phyloP scores from a whole-genome alignment of 2,113 vertebrate genomes.

The Pterocles orientalis region DNA sequence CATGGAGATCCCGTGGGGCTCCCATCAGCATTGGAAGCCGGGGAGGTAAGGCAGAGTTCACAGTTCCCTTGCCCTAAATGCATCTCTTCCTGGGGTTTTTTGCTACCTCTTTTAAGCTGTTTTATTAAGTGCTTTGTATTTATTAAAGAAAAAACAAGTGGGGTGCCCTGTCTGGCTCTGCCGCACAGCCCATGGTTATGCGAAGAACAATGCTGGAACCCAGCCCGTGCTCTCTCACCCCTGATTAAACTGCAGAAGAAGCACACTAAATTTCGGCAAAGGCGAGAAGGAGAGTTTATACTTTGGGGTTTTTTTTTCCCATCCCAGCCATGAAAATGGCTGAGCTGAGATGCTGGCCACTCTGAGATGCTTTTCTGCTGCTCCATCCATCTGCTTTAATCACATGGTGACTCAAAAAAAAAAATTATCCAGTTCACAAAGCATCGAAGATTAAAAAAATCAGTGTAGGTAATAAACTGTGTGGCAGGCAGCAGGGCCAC shows the following conservation, averaged over 20 bases:
- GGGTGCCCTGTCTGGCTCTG: not conserved
- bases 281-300: not conserved
- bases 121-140: not conserved
- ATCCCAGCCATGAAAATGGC: conserved; percentile 8
- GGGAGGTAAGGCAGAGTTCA: not conserved
- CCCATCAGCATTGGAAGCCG: not conserved
- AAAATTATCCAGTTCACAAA: not conserved
- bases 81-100: not conserved
- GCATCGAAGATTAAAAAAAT: not conserved
- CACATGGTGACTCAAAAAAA: not conserved
- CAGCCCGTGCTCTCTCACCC: not conserved
- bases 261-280: not conserved
- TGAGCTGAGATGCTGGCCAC: not conserved
- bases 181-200: not conserved
- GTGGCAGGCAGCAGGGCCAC: not conserved
- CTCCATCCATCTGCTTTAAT: conserved; percentile 49
- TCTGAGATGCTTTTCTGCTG: not conserved
- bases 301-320: not conserved
- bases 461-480: not conserved
- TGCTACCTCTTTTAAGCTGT: not conserved
- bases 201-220: not conserved
- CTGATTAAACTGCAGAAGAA: not conserved
- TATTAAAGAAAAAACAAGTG: not conserved
- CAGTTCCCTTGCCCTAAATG: not conserved
- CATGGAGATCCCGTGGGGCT: not conserved